These are phyloP conservation scores for Drosophila birchii DNA, from an alignment of 2,888 invertebrate genomes.

Conservation along the genomic window DNA sequence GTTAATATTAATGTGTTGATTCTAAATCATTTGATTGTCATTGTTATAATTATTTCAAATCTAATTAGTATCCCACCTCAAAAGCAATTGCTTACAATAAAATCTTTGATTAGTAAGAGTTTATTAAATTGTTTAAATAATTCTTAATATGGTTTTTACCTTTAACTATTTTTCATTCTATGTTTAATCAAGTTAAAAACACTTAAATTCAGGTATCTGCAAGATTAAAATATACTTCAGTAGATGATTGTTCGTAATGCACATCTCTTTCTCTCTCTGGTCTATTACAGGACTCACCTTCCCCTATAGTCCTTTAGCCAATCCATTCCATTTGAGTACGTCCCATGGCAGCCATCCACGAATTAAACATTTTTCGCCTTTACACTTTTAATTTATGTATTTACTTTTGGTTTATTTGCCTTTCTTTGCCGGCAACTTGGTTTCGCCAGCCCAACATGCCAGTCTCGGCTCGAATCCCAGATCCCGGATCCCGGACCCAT, in stretches of 20 bases:
- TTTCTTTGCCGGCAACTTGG: constrained; percentile 46
- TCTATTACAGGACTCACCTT: constrained; percentile 2
- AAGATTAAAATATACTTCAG: background rate
- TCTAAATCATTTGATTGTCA: too few species aligned
- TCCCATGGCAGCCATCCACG: constrained; percentile 45
- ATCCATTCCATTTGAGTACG: constrained; percentile 42
- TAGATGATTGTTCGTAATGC: background rate
- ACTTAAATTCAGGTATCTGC: background rate
- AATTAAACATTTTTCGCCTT: constrained; percentile 73
- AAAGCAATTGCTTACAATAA: too few species aligned
- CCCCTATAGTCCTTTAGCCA: constrained; percentile 12
- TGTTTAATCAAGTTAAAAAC: too few species aligned
- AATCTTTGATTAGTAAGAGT: too few species aligned
- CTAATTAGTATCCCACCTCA: too few species aligned
- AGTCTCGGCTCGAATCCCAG: background rate
- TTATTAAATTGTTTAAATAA: too few species aligned
- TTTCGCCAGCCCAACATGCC: constrained; percentile 3
- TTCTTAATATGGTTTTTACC: too few species aligned
- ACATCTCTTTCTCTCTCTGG: background rate
- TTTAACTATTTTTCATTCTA: too few species aligned
- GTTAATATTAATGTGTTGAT: too few species aligned
- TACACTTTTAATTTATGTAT: constrained; percentile 80
- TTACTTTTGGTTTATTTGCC: constrained; percentile 75
- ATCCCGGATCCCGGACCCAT: constrained; percentile 8
- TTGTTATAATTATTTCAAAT: too few species aligned